Conservation (phyloP, 2,888 invertebrate species). For the Rhopalosiphum nymphaeae region DNA sequence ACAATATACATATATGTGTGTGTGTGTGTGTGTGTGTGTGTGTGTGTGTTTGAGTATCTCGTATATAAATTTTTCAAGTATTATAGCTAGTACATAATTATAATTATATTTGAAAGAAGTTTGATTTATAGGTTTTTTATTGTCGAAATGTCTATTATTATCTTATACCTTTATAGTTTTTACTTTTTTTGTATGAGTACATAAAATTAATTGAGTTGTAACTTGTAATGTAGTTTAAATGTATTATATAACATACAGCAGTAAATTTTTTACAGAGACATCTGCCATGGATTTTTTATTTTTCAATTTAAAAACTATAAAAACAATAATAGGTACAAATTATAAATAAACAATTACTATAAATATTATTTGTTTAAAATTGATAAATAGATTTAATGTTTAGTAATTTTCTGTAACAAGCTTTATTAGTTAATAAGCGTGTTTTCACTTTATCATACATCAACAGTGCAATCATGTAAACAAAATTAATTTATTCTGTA, state of each 20-base stretch:
- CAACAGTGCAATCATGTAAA: neutral
- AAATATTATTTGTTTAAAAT: neutral
- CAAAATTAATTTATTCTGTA: neutral
- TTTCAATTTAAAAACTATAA: neutral
- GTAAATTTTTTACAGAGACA: neutral
- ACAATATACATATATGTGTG: neutral
- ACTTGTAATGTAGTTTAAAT: neutral
- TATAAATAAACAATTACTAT: neutral
- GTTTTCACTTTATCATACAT: neutral
- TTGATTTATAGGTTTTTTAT: neutral
- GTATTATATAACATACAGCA: neutral
- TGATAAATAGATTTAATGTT: neutral
- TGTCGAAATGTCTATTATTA: neutral
- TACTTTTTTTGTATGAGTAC: neutral
- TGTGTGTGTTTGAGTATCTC: too few relatives aligned
- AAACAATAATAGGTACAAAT: neutral
- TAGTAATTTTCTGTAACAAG: neutral
- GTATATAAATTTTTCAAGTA: neutral
- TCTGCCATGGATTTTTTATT: neutral
- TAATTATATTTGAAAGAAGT: neutral
- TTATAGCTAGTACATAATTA: neutral
- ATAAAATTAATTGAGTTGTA: slow-evolving; percentile 9
- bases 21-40: too few relatives aligned
- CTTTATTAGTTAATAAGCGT: neutral
- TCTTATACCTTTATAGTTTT: neutral